Evolutionary conservation across 2,797 vertebrate species (phyloP), one percentile per base, ranked within the genome.

Genomic region (Podarcis siculus): DNA sequence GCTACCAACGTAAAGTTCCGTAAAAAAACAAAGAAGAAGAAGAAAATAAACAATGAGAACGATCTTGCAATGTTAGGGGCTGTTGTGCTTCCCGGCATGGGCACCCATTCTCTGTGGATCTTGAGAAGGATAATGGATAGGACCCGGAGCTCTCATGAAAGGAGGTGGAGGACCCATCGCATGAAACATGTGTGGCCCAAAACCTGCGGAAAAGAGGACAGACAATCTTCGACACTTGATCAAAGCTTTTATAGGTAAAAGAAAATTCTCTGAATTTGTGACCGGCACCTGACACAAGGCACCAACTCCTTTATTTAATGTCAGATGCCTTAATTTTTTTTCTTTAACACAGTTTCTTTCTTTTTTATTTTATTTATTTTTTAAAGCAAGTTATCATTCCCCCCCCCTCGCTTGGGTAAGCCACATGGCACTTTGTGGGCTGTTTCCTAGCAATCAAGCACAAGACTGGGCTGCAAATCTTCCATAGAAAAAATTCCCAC

Each of bases 41-140:
- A 15, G 90, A 21, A 49, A 12, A 35, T 32, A 55, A 55, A 55
- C 49, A 80, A 93, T 6, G 83, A 89, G 79, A 79, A 85, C 15
- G 82, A 89, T 72, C 85, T n/a, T 0, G 73, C 35, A 0, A 32
- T 91, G 95, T 94, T 98, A 98, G 90, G 97, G 96, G 88, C 95
- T 98, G 95, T 96, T 97, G 91, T 98, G 98, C 82, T 98, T 98
- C 61, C 97, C 97, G 0, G 98, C 98, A 12, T 99, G 99, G 85
- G 99, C 98, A 1, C 99, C 99, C 99, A 99, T 99, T 91, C 99
- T 97, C 95, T 99, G 98, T 91, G 99, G 99, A 94, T 99, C 99
- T 96, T 99, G 99, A 93, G 99, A 99, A 0, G 99, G 99, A 92
- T 99, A 99, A 94, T 99, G 99, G 95, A 99, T 99, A 95, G 98